Evolutionary conservation across 1,140 invertebrate species (phyloP), one percentile per base, ranked within the genome.

Genomic region (Hyposmocoma kahamanoa): DNA sequence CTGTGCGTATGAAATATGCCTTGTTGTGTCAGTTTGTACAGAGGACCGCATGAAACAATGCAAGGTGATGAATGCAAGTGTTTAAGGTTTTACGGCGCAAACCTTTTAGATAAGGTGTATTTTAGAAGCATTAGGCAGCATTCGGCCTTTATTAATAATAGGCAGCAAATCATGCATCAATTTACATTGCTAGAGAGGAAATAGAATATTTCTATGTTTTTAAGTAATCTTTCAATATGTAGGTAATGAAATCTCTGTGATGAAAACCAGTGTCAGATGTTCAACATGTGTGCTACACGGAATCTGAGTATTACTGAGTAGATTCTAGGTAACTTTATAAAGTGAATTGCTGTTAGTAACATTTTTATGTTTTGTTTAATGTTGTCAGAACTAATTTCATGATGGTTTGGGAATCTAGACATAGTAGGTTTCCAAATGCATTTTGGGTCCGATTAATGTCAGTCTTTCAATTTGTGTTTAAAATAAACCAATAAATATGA

Each of bases 381-480:
- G 73, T 79, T 81, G 72, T 78, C 67, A 63, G 59, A 79, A 83
- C 79, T 83, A 84, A 82, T 76, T 76, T 74, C 53, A 62, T 75
- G 67, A 71, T 69, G 66, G 67, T 73, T 74, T 74, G 66, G 77
- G 59, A 78, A 72, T 72, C 67, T 64, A 62, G 66, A 53, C 58
- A 67, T 66, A 62, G 46, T 54, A 55, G 56, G 61, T 81, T 75
- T 68, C 71, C 64, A 52, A 74, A 68, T 64, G 62, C 63, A 65
- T 78, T 79, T 67, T 74, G 73, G 72, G 63, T 71, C 76, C 67
- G 77, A 69, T 76, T 72, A 79, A 78, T 78, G 65, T 82, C 68
- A 62, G 62, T 84, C 78, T 77, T 84, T 78, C 79, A 79, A 79
- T 74, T 84, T 84, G 81, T 83, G 81, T 84, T 84, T 84, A 59